Evolutionary conservation across 2,113 vertebrate species (phyloP).

Genomic region (Acrocephalus kingi): DNA sequence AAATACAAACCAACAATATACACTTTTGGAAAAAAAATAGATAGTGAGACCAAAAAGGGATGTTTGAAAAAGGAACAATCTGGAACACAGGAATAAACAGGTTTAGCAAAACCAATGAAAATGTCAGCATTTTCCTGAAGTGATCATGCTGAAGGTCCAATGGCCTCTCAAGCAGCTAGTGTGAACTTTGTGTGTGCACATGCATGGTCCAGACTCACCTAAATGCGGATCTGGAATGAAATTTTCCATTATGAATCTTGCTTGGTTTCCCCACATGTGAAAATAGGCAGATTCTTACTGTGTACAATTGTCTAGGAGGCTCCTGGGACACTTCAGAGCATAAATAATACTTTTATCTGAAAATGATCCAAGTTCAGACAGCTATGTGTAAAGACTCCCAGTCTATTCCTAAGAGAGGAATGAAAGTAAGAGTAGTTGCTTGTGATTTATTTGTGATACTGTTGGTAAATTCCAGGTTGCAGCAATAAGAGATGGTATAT

Average conservation of each 20-base stretch:
- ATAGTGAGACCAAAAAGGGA: background rate
- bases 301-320: background rate
- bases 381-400: constrained; percentile 49
- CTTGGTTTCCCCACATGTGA: constrained; percentile 24
- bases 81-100: background rate
- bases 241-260: constrained; percentile 39
- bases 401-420: background rate
- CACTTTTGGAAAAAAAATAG: background rate
- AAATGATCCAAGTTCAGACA: constrained; percentile 60
- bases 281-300: constrained; percentile 12
- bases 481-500: background rate
- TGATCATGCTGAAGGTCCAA: background rate
- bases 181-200: background rate
- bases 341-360: constrained; percentile 7
- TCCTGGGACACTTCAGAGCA: background rate
- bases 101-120: background rate
- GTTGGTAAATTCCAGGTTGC: constrained; percentile 21
- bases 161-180: background rate
- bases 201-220: background rate
- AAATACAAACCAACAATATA: background rate
- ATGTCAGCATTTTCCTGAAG: background rate
- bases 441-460: constrained; percentile 32
- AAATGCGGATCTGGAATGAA: background rate
- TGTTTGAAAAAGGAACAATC: background rate
- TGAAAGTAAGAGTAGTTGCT: constrained; percentile 4